Conservation (phyloP, 1,140 invertebrate genomes). For the Holcopasites calliopsidis region DNA sequence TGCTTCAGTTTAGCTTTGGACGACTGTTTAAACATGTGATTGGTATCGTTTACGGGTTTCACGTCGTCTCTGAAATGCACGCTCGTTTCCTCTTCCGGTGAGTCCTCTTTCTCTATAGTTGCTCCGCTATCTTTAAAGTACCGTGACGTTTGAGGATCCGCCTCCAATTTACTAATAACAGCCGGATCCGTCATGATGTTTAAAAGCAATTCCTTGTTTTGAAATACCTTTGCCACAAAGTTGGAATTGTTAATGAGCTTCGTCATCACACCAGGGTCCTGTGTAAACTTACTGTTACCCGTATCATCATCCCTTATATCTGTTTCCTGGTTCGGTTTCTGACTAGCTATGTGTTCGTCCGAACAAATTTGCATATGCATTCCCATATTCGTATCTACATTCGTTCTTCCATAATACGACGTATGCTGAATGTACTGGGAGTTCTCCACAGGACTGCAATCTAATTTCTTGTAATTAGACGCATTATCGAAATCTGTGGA, state of each 20-base stretch:
- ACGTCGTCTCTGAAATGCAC: conserved; percentile 14
- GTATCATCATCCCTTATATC: conserved; percentile 48
- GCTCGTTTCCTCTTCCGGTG: neutral
- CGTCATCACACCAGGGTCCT: conserved; percentile 55
- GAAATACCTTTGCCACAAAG: conserved; percentile 70
- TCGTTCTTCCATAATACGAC: neutral
- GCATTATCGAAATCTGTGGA: conserved; percentile 26
- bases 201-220: conserved; percentile 68
- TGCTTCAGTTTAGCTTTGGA: conserved; percentile 41
- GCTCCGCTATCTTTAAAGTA: conserved; percentile 63
- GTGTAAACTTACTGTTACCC: conserved; percentile 54
- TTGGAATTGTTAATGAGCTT: conserved; percentile 69
- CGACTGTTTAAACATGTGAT: neutral
- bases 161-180: conserved; percentile 58
- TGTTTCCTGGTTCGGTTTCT: conserved; percentile 55
- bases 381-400: neutral
- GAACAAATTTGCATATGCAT: conserved; percentile 12
- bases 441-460: conserved; percentile 29
- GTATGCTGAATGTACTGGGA: neutral
- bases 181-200: conserved; percentile 71
- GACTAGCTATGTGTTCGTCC: conserved; percentile 41
- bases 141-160: conserved; percentile 67
- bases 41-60: neutral
- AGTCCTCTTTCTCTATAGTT: conserved; percentile 11
- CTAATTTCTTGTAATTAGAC: conserved; percentile 35